A percentile compares a stretch with the other conserved stretches of the same genome.
These are phyloP conservation scores for Mantis religiosa DNA, from an alignment of 2,888 invertebrate species.

Conservation along the genomic window DNA sequence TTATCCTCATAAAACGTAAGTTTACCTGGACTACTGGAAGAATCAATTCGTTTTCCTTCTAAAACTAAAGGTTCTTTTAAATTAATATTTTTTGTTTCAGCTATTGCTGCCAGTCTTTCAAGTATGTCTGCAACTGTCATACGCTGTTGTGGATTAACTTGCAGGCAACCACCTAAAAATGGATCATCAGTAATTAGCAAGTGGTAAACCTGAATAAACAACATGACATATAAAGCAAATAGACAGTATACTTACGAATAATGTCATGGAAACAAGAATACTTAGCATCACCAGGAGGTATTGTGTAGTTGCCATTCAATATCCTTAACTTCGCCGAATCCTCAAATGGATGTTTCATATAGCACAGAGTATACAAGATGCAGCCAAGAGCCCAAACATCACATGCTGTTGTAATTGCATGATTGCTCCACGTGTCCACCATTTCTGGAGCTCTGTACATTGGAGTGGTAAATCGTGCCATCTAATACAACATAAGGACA, in stretches of 20 bases:
- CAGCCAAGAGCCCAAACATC: constrained; percentile 99
- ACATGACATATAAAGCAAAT: background rate
- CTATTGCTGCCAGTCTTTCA: constrained; percentile 83
- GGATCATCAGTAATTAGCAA: background rate
- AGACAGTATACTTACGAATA: constrained; percentile 17
- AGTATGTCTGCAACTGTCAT: constrained; percentile 73
- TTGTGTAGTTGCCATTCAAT: constrained; percentile 89
- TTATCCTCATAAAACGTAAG: background rate
- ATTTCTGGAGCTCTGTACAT: constrained; percentile 99
- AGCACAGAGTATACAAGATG: constrained; percentile 86
- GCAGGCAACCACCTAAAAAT: constrained; percentile 65
- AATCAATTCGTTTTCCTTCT: constrained; percentile 50
- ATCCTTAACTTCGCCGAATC: constrained; percentile 92
- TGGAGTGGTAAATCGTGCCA: constrained; percentile 78
- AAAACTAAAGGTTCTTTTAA: constrained; percentile 73
- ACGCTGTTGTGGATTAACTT: constrained; percentile 77
- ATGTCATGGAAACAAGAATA: constrained; percentile 79
- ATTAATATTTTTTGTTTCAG: constrained; percentile 78
- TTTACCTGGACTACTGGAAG: constrained; percentile 36
- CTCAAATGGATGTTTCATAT: constrained; percentile 93
- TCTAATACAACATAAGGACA: constrained; percentile 44
- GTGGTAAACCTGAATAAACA: background rate
- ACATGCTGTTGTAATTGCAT: constrained; percentile 81
- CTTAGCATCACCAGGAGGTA: constrained; percentile 75
- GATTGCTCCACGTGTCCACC: constrained; percentile 95